Evolutionary conservation across 2,888 invertebrate genomes (phyloP), one percentile per base, ranked within the genome.

Genomic region (Melieria crassipennis): DNA sequence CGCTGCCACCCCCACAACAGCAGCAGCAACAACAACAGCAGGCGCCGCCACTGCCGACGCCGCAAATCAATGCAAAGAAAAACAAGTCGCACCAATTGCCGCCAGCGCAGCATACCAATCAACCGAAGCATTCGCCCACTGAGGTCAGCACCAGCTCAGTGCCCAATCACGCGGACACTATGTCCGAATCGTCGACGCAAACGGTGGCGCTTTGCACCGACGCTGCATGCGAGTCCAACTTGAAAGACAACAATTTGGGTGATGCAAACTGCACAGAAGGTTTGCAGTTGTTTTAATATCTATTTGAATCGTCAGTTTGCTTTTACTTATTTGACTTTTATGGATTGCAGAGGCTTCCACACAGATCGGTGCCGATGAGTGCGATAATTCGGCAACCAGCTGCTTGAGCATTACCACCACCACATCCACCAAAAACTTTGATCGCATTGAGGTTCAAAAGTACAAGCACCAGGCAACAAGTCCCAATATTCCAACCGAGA

Each of bases 381-480:
- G 83, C 78, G 84, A 84, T 78, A 84, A 81, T 69, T 78, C 82
- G 65, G 77, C 79, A 73, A 81, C 81, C 55, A 82, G 78, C 73
- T 84, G 84, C 62, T 76, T 84, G 66, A 84, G 84, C 75, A 82
- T 84, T 69, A 76, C 77, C n/a, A 83, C 84, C 55, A 77, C 84
- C 64, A 84, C 83, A 48, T 83, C 83, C 71, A 84, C 83, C 58
- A 84, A 85, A 79, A 81, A 83, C 75, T 84, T 82, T 60, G 85
- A 85, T 73, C 82, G 82, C 74, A 85, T 85, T 69, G 86, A 86
- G 77, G 84, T 86, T 74, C 87, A 86, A 72, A 87, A 84, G 77
- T 85, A 85, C 68, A 87, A 87, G 76, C 84, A 86, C 75, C 87
- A 87, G 80, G 87, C 87, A 69, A 87, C 87, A 73, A 87, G 87